A percentile compares a stretch with the other conserved stretches of the same genome.
Conservation (phyloP, 2,888 invertebrate species). For the Scaptomyza flava region DNA sequence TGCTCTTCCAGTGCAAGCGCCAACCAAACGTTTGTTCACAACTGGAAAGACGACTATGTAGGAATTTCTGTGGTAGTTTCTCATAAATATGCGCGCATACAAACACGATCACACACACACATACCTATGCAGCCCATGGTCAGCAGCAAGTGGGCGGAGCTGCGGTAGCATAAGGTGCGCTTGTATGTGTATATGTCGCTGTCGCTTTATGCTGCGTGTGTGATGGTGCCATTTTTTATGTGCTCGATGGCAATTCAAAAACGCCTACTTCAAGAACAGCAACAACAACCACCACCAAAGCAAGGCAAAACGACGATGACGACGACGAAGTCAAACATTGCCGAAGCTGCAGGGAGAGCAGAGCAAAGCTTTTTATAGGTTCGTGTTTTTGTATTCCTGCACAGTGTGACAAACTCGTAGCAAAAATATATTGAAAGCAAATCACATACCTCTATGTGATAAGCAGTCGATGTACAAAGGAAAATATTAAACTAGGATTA, state of each 20-base stretch:
- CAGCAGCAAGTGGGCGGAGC: slow-evolving; percentile 83
- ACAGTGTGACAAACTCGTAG: slow-evolving; percentile 29
- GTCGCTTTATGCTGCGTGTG: slow-evolving; percentile 26
- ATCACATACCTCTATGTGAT: not conserved
- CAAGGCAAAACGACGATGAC: slow-evolving; percentile 31
- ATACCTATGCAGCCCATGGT: slow-evolving; percentile 38
- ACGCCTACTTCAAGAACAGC: slow-evolving; percentile 79
- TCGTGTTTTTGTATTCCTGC: slow-evolving; percentile 53
- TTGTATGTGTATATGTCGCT: slow-evolving; percentile 44
- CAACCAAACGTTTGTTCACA: slow-evolving; percentile 65
- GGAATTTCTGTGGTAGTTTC: slow-evolving; percentile 70
- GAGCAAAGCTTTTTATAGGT: slow-evolving; percentile 35
- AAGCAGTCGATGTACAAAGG: not conserved
- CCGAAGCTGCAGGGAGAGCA: slow-evolving; percentile 51
- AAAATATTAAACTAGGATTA: too few relatives aligned
- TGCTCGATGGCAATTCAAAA: slow-evolving; percentile 77
- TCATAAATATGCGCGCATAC: slow-evolving; percentile 67
- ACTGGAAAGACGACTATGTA: slow-evolving; percentile 66
- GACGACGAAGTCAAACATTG: slow-evolving; percentile 41
- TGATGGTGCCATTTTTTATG: slow-evolving; percentile 69
- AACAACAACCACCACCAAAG: slow-evolving; percentile 57
- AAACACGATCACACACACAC: slow-evolving; percentile 28
- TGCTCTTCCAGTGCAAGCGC: slow-evolving; percentile 57
- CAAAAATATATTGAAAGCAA: too few relatives aligned
- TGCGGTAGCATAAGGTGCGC: slow-evolving; percentile 73